phyloP scores from a whole-genome alignment of 2,888 invertebrate genomes.

The Lasioglossum marginatum region DNA sequence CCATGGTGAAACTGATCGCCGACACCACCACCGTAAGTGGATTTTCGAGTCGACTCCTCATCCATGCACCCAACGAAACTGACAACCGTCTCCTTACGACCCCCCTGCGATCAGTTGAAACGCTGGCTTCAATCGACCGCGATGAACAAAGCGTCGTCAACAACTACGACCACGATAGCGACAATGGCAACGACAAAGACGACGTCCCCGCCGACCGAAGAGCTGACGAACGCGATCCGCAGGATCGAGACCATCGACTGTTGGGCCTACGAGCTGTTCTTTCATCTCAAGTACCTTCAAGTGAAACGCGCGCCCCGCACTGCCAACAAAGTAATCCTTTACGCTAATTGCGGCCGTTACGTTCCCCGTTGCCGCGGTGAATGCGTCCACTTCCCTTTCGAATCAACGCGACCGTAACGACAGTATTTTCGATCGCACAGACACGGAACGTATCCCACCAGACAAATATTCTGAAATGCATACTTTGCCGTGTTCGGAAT shows the following conservation, averaged over 20 bases:
- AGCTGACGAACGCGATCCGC: conserved; percentile 71
- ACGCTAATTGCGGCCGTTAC: conserved; percentile 25
- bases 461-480: no score
- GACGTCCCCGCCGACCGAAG: conserved; percentile 63
- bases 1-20: conserved; percentile 77
- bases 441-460: no score
- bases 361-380: conserved; percentile 14
- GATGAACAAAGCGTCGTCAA: conserved; percentile 42
- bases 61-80: not conserved
- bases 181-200: not conserved
- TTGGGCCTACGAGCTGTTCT: conserved; percentile 81
- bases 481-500: no score
- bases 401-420: conserved; percentile 25
- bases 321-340: conserved; percentile 71
- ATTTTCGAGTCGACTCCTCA: not conserved
- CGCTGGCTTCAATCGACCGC: conserved; percentile 78
- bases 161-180: conserved; percentile 30
- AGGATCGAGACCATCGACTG: conserved; percentile 79
- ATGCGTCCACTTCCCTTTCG: conserved; percentile 39
- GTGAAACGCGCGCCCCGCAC: conserved; percentile 70
- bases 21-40: conserved; percentile 77
- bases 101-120: conserved; percentile 71
- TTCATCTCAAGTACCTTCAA: conserved; percentile 79
- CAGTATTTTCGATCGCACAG: conserved; percentile 7
- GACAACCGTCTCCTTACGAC: not conserved